These are phyloP conservation scores for Cephus sareptanus DNA, from an alignment of 2,888 invertebrate species.

Conservation along the genomic window DNA sequence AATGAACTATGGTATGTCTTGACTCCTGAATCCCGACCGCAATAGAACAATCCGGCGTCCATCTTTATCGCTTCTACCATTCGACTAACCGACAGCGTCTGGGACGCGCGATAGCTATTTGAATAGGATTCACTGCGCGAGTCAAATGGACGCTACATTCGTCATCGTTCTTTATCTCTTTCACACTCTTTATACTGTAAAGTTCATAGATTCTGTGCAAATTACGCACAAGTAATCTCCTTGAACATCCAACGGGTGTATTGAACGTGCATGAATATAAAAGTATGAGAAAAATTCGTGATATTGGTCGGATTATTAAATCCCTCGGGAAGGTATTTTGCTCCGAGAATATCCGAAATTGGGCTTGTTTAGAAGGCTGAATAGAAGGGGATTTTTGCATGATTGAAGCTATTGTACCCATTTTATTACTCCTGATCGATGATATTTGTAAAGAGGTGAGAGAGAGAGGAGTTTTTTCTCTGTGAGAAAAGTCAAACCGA, in stretches of 20 bases:
- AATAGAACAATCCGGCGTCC: too few species aligned
- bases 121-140: constrained; percentile 35
- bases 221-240: too few species aligned
- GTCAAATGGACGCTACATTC: constrained; percentile 14
- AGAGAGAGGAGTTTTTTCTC: too few species aligned
- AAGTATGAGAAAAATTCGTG: not conserved
- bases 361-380: constrained; percentile 20
- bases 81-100: constrained; percentile 44
- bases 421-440: too few species aligned
- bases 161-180: too few species aligned
- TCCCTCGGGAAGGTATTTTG: constrained; percentile 17
- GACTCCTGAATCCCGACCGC: too few species aligned
- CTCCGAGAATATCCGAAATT: constrained; percentile 16
- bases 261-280: not conserved
- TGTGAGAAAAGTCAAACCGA: too few species aligned
- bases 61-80: constrained; percentile 27
- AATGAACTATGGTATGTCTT: too few species aligned
- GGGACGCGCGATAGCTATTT: constrained; percentile 15
- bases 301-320: constrained; percentile 14
- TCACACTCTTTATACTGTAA: too few species aligned
- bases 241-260: too few species aligned
- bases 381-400: constrained; percentile 17
- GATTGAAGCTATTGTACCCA: constrained; percentile 19
- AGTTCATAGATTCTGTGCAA: too few species aligned
- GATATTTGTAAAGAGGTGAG: too few species aligned